phyloP scores from a whole-genome alignment of 2,888 invertebrate genomes.

The Mactromeris polynyma region DNA sequence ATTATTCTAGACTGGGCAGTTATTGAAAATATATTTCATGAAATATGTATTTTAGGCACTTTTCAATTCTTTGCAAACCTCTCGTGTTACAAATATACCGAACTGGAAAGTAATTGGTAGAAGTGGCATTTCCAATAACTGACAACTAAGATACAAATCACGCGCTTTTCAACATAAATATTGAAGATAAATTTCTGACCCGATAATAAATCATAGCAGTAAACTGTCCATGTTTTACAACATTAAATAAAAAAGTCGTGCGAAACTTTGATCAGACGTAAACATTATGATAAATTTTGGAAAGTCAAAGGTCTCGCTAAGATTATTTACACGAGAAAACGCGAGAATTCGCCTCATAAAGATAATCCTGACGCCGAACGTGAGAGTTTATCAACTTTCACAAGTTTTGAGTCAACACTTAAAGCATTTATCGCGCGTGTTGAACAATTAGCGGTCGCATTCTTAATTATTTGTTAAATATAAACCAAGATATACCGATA shows the following conservation, averaged over 20 bases:
- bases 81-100: too few species aligned
- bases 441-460: slow-evolving; percentile 63
- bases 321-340: slow-evolving; percentile 51
- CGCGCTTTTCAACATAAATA: neutral
- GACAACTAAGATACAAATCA: neutral
- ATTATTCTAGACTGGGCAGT: too few species aligned
- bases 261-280: slow-evolving; percentile 6
- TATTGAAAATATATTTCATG: too few species aligned
- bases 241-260: neutral
- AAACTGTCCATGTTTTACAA: slow-evolving; percentile 3
- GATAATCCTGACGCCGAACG: slow-evolving; percentile 66
- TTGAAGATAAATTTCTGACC: neutral
- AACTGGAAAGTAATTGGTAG: too few species aligned
- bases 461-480: slow-evolving; percentile 69
- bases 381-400: slow-evolving; percentile 66
- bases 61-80: too few species aligned
- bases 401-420: slow-evolving; percentile 66
- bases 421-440: slow-evolving; percentile 61
- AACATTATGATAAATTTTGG: slow-evolving; percentile 21
- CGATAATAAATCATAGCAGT: neutral
- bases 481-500: slow-evolving; percentile 50
- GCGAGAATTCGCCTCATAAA: slow-evolving; percentile 59
- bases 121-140: too few species aligned
- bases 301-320: slow-evolving; percentile 23
- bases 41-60: too few species aligned